These are phyloP conservation scores for Pelobates fuscus DNA, from an alignment of 2,113 vertebrate species.

Conservation along the genomic window DNA sequence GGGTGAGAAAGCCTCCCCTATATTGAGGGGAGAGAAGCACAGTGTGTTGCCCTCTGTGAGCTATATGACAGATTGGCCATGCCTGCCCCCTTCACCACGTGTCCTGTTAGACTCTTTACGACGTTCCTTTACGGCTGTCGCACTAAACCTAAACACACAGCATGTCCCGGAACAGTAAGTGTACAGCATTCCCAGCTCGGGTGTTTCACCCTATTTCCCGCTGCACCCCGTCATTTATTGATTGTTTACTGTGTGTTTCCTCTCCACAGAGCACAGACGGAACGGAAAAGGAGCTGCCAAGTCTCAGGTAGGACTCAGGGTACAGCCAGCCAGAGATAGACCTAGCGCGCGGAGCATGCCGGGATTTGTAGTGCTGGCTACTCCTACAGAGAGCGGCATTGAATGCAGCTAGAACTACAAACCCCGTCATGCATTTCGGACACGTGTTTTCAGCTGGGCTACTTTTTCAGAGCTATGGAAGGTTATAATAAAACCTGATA, in stretches of 20 bases:
- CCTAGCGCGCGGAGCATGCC: not conserved
- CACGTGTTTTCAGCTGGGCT: not conserved
- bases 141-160: not conserved
- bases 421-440: conserved; percentile 2
- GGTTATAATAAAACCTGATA: no score
- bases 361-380: conserved; percentile 31
- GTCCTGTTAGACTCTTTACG: not conserved
- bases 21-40: no score
- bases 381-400: not conserved
- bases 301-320: not conserved
- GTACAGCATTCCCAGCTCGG: not conserved
- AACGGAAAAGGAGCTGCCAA: not conserved
- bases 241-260: conserved; percentile 18
- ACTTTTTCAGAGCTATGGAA: no score
- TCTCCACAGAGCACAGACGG: conserved; percentile 7
- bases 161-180: conserved; percentile 39
- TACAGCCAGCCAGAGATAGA: no score
- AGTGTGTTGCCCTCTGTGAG: no score
- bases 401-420: conserved; percentile 3
- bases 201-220: not conserved
- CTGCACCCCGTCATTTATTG: not conserved
- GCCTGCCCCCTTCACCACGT: not conserved
- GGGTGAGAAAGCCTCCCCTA: no score
- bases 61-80: not conserved
- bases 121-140: conserved; percentile 14